Evolutionary conservation across 2,888 invertebrate species (phyloP).

Genomic region (Syritta pipiens): DNA sequence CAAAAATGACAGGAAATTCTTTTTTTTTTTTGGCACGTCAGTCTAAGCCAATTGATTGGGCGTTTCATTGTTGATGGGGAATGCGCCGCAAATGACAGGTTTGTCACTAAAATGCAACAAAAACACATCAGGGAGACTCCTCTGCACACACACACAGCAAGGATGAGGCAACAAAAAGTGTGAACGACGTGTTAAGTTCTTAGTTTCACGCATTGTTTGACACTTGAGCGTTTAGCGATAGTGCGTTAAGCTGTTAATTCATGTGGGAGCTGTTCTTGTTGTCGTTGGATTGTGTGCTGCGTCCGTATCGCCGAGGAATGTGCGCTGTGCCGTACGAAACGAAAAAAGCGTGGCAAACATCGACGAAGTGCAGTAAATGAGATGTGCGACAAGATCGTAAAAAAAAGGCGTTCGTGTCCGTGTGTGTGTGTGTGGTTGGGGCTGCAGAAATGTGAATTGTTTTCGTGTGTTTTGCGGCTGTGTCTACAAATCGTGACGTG

Average conservation of each 20-base stretch:
- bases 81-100: constrained; percentile 43
- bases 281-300: not conserved
- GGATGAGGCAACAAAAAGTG: constrained; percentile 1
- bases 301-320: no score
- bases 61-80: not conserved
- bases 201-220: constrained; percentile 62
- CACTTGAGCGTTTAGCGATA: constrained; percentile 26
- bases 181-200: constrained; percentile 54
- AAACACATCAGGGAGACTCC: constrained; percentile 18
- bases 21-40: constrained; percentile 1
- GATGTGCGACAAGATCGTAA: no score
- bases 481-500: no score
- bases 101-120: constrained; percentile 40
- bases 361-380: no score
- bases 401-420: no score
- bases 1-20: constrained; percentile 22
- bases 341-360: no score
- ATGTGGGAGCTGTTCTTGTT: constrained; percentile 29
- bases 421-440: no score
- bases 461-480: no score
- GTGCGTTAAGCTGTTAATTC: constrained; percentile 48
- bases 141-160: constrained; percentile 8
- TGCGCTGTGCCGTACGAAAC: no score
- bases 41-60: not conserved
- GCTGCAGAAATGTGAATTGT: no score